Base-by-base conservation (phyloP, 2,888 invertebrate genomes). In the Ophion costatus region DNA sequence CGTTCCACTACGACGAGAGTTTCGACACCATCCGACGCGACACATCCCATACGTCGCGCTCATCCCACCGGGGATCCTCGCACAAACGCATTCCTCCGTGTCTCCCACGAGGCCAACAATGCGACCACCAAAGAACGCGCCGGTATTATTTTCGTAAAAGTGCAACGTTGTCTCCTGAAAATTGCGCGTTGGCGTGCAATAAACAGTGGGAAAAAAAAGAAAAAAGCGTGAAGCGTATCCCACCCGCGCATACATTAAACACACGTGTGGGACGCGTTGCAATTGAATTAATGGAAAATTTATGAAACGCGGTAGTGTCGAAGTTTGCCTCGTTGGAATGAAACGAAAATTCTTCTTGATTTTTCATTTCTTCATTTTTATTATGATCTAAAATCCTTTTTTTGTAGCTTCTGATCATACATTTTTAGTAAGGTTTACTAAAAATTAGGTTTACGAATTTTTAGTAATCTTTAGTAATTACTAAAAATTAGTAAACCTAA, bases 281-380 rank as follows among this genome's bases (percentile, higher is more conserved):
- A 71, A 71, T 56, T 57, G 59, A 71, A 71, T 57, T 57, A 61
- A 78, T 56, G 38, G 71, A 79, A 71, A 56, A n/a, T 38, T 71
- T 22, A 71, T 38, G 71, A 6, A 38, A 79, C 45, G 14, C 42
- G 38, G n/a, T 29, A 3, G 29, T 29, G 29, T 29, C 3, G 29
- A 29, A 29, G 29, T 29, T 29, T 29, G 29, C 29, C 29, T 29
- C 29, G 29, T 29, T 29, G 29, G 4, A 29, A 29, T 29, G 29
- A 2, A 29, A 29, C 29, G 29, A 29, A 29, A 29, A 29, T 29
- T 29, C 29, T 29, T 29, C 29, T 29, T 29, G 4, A 29, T 29
- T 29, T 29, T 29, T 29, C 29, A 29, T 29, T 29, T 29, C 29
- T 29, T 3, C 1, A 29, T 29, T 29, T 29, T 29, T 29, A 29